Evolutionary conservation across 2,113 vertebrate genomes (phyloP).

Genomic region (Nerophis lumbriciformis): DNA sequence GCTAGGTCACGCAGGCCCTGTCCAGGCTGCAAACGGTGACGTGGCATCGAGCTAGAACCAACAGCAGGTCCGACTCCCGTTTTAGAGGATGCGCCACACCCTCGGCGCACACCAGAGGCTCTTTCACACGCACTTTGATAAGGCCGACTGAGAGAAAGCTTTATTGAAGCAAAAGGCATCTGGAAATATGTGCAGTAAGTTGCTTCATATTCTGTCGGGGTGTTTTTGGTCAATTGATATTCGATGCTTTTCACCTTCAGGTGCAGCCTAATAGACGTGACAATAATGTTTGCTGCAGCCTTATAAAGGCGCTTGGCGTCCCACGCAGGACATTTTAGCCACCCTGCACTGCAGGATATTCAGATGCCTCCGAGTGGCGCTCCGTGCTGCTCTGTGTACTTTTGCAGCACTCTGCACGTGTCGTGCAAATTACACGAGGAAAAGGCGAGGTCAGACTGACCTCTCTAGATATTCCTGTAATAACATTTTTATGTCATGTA

Average conservation of each 20-base stretch:
- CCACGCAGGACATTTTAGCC: slow-evolving; percentile 11
- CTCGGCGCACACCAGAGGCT: slow-evolving; percentile 30
- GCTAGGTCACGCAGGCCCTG: slow-evolving; percentile 51
- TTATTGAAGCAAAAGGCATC: slow-evolving; percentile 32
- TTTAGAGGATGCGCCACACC: slow-evolving; percentile 62
- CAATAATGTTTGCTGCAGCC: slow-evolving; percentile 9
- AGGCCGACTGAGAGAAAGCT: slow-evolving; percentile 31
- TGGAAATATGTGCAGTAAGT: slow-evolving; percentile 25
- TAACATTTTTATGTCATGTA: slow-evolving; percentile 26
- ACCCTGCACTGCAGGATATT: slow-evolving; percentile 1
- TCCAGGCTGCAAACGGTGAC: slow-evolving; percentile 57
- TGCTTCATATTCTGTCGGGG: slow-evolving; percentile 1
- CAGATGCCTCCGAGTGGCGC: neutral
- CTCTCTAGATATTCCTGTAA: slow-evolving; percentile 23
- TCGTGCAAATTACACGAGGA: neutral
- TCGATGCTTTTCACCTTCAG: no score
- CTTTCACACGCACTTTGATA: slow-evolving; percentile 20
- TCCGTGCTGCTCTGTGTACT: slow-evolving; percentile 11
- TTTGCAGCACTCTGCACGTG: neutral
- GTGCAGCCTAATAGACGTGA: neutral
- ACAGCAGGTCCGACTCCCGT: slow-evolving; percentile 56
- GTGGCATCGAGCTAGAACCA: slow-evolving; percentile 62
- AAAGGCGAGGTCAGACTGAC: slow-evolving; percentile 4
- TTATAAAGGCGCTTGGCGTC: slow-evolving; percentile 26
- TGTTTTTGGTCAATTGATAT: neutral